phyloP scores from a whole-genome alignment of 2,888 invertebrate genomes.

The Galeruca laticollis region DNA sequence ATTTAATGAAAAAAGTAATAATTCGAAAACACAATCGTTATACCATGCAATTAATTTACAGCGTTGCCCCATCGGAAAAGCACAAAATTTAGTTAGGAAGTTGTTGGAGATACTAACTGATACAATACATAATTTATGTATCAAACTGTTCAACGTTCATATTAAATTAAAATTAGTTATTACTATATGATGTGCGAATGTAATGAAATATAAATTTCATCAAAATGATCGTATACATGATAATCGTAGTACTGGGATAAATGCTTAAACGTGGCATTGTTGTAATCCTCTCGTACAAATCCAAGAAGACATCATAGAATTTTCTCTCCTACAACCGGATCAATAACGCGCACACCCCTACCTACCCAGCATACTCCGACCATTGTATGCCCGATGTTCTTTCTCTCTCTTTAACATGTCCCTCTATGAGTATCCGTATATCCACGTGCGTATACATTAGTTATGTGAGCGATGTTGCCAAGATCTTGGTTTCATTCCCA shows the following conservation, averaged over 20 bases:
- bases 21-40: neutral
- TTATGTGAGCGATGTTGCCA: conserved; percentile 56
- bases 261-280: neutral
- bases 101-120: no score
- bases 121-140: no score
- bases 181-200: neutral
- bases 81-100: no score
- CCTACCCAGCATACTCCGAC: conserved; percentile 15
- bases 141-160: no score
- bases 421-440: conserved; percentile 37
- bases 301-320: conserved; percentile 19
- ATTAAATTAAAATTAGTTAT: no score
- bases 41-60: neutral
- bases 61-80: neutral
- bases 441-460: conserved; percentile 66
- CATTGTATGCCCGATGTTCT: neutral
- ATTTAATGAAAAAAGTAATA: conserved; percentile 19
- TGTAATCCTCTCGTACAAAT: neutral
- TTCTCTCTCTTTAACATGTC: conserved; percentile 4
- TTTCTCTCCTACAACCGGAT: conserved; percentile 18
- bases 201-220: no score
- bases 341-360: conserved; percentile 27
- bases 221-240: neutral
- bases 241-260: neutral
- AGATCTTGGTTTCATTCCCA: neutral